Percentiles rank a stretch among this genome's conserved stretches.
Conservation (phyloP, 1,140 invertebrate genomes). For the Camponotus pennsylvanicus region DNA sequence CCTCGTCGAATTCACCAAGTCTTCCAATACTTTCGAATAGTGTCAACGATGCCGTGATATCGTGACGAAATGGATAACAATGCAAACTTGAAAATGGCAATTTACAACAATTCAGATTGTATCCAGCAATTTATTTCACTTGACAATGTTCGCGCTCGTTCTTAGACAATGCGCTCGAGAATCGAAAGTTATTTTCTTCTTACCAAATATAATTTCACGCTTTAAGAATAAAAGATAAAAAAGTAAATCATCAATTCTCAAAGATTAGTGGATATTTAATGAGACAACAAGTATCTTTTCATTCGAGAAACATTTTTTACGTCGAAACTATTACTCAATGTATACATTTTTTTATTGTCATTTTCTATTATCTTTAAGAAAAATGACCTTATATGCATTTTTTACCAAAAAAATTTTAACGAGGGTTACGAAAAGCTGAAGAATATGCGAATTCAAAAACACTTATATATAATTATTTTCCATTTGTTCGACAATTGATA, state of each 20-base stretch:
- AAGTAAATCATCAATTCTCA: not conserved
- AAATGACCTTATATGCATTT: not conserved
- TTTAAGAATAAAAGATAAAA: not conserved
- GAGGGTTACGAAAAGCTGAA: not conserved
- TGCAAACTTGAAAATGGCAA: not conserved
- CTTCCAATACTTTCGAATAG: not conserved
- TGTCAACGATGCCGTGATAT: slow-evolving; percentile 19
- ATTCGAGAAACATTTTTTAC: not conserved
- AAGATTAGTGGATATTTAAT: not conserved
- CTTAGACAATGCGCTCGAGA: not conserved
- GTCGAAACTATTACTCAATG: not conserved
- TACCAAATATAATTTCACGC: not conserved
- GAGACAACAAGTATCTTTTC: not conserved
- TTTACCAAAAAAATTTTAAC: not conserved
- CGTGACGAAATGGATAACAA: slow-evolving; percentile 23
- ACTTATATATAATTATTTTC: not conserved
- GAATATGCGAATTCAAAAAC: not conserved
- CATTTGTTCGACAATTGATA: slow-evolving; percentile 9
- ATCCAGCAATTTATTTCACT: not conserved
- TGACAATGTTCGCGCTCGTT: not conserved
- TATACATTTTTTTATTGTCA: not conserved
- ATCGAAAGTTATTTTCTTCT: not conserved
- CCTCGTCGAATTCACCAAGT: slow-evolving; percentile 9
- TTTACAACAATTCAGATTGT: not conserved
- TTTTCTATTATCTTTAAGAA: slow-evolving; percentile 8